Conservation (phyloP, 1,140 invertebrate genomes). For the Heliconius himera region DNA sequence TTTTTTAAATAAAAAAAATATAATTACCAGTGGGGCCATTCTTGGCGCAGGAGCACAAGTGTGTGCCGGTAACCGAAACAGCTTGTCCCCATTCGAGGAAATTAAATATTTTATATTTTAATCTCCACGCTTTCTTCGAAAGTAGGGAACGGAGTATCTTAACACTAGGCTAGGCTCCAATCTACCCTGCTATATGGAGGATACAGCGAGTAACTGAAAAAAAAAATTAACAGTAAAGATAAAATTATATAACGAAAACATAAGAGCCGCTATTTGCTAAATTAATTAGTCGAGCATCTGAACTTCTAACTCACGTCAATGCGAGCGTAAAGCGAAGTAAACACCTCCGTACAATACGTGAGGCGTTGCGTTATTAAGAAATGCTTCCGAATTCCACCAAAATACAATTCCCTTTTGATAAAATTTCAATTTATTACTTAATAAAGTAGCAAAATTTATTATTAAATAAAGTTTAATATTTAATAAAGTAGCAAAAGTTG, state of each 20-base stretch:
- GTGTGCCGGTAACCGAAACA: no score
- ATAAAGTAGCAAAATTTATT: slow-evolving; percentile 7
- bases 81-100: no score
- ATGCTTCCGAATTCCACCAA: neutral
- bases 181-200: no score
- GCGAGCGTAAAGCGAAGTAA: slow-evolving; percentile 16
- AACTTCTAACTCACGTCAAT: neutral
- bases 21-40: no score
- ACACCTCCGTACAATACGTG: neutral
- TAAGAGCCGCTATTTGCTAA: neutral
- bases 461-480: slow-evolving; percentile 7
- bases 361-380: neutral
- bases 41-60: no score
- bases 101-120: no score
- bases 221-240: no score
- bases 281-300: neutral
- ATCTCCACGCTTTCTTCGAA: no score
- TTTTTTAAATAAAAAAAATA: no score
- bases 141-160: no score
- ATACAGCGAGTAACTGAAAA: no score
- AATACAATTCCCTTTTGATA: neutral
- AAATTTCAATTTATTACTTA: slow-evolving; percentile 9
- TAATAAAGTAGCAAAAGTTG: slow-evolving; percentile 17
- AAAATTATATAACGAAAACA: neutral
- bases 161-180: no score